phyloP scores from a whole-genome alignment of 2,888 invertebrate genomes.

The Gibbula magus region DNA sequence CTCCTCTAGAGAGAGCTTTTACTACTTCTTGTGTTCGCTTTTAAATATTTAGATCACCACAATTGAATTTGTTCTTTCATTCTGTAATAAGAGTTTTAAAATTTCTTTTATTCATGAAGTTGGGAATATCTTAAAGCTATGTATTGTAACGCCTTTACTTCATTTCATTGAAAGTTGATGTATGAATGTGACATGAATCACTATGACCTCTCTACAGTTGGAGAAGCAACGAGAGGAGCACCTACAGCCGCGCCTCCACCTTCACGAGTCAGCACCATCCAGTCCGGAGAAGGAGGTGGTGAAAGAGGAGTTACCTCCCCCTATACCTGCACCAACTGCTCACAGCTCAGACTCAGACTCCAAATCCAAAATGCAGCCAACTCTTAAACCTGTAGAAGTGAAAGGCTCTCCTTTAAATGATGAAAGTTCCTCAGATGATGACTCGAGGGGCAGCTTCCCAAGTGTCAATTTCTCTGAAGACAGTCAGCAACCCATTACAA shows the following conservation, averaged over 20 bases:
- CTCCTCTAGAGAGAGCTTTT: too few relatives aligned
- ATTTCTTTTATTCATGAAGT: too few relatives aligned
- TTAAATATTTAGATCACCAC: too few relatives aligned
- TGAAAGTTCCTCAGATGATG: constrained; percentile 1
- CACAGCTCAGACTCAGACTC: not conserved
- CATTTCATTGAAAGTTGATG: too few relatives aligned
- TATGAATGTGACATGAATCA: too few relatives aligned
- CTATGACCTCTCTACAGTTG: constrained; percentile 51
- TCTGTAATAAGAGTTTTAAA: too few relatives aligned
- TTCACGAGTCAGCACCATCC: constrained; percentile 72
- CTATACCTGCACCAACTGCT: not conserved
- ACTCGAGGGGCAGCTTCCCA: constrained; percentile 21
- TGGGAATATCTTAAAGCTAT: too few relatives aligned
- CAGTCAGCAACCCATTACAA: constrained; percentile 54
- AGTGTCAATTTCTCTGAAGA: constrained; percentile 43
- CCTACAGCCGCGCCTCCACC: constrained; percentile 88
- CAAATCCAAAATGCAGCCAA: constrained; percentile 33
- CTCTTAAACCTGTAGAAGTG: constrained; percentile 32
- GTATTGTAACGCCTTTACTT: too few relatives aligned
- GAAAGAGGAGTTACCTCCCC: constrained; percentile 39
- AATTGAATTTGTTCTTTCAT: too few relatives aligned
- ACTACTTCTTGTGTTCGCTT: too few relatives aligned
- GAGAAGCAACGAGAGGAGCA: constrained; percentile 87
- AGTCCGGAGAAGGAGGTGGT: constrained; percentile 46
- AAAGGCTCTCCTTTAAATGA: not conserved